These are phyloP conservation scores for Campopleginae sp. DNA, from an alignment of 2,888 invertebrate species.

Conservation along the genomic window DNA sequence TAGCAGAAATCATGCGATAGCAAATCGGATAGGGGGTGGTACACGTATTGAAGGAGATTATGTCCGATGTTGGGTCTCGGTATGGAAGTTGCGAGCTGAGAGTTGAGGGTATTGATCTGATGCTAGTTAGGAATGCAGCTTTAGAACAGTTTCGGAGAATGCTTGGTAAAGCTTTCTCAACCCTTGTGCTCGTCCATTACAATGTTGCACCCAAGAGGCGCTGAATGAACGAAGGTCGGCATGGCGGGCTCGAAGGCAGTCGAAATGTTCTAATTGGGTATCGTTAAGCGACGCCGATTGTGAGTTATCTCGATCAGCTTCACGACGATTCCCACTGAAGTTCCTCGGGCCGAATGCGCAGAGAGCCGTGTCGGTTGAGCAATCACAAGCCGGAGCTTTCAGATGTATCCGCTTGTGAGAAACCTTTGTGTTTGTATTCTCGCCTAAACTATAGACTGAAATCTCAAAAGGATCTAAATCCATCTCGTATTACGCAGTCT, in stretches of 20 bases:
- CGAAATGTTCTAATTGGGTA: background rate
- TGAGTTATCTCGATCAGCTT: constrained; percentile 21
- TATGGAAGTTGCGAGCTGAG: constrained; percentile 42
- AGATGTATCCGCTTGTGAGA: background rate
- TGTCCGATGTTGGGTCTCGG: constrained; percentile 32
- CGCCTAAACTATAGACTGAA: background rate
- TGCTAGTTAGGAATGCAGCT: constrained; percentile 15
- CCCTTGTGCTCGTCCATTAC: constrained; percentile 16
- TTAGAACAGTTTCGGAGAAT: constrained; percentile 28
- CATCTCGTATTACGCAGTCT: background rate
- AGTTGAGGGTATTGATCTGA: constrained; percentile 30
- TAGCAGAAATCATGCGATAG: constrained; percentile 43
- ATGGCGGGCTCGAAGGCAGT: background rate
- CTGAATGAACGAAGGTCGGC: background rate
- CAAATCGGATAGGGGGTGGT: constrained; percentile 17
- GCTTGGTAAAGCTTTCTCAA: constrained; percentile 13
- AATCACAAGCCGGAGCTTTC: background rate
- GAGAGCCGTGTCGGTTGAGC: background rate
- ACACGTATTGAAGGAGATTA: constrained; percentile 41
- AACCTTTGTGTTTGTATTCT: background rate
- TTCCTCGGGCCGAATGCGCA: background rate
- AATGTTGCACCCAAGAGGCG: constrained; percentile 27
- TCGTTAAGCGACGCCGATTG: constrained; percentile 12
- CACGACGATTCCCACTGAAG: background rate
- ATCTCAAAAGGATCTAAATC: background rate